Conservation (phyloP, 2,888 invertebrate genomes). For the Stenolophus ochropezus region DNA sequence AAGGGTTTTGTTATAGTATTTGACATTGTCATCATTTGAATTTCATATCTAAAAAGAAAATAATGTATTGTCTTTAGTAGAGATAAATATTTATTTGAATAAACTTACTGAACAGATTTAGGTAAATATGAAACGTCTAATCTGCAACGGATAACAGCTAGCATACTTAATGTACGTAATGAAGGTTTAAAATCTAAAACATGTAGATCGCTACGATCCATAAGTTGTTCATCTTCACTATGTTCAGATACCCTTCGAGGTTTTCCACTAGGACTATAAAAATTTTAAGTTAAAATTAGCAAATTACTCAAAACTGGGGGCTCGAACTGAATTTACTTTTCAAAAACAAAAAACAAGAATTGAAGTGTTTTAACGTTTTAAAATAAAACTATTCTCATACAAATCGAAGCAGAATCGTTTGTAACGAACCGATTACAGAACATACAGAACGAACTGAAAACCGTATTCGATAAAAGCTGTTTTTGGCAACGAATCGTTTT, state of each 20-base stretch:
- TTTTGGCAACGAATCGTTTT: too few species aligned
- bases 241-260: slow-evolving; percentile 37
- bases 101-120: slow-evolving; percentile 77
- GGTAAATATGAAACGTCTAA: slow-evolving; percentile 81
- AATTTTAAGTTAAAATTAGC: background rate
- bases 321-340: too few species aligned
- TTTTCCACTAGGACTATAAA: slow-evolving; percentile 35
- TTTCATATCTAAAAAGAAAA: slow-evolving; percentile 77
- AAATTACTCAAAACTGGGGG: too few species aligned
- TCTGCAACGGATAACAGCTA: slow-evolving; percentile 79
- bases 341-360: too few species aligned
- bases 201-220: slow-evolving; percentile 89
- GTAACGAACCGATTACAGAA: too few species aligned
- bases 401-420: too few species aligned
- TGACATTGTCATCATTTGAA: slow-evolving; percentile 82
- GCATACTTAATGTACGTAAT: slow-evolving; percentile 83
- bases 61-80: background rate
- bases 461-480: too few species aligned
- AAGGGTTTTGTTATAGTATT: slow-evolving; percentile 79
- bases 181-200: slow-evolving; percentile 87
- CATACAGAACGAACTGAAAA: too few species aligned
- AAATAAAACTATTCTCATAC: too few species aligned
- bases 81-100: too few species aligned
- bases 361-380: too few species aligned
- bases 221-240: slow-evolving; percentile 73